Conservation (phyloP, 2,113 vertebrate genomes). For the Epinephelus moara region DNA sequence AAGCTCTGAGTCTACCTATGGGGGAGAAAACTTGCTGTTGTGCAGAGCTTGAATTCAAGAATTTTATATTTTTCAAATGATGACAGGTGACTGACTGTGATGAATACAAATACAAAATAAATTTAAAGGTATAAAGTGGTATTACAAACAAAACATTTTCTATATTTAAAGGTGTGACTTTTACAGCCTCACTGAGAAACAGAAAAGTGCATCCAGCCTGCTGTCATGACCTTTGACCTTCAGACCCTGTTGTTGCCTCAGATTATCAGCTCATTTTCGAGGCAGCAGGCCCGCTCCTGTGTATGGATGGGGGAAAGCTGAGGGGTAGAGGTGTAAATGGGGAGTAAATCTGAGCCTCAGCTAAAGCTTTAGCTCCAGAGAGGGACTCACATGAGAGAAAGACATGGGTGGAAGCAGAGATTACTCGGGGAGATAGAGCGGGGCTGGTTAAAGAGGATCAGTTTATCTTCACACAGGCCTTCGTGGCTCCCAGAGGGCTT, state of each 20-base stretch:
- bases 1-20: neutral
- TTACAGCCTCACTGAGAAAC: neutral
- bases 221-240: slow-evolving; percentile 11
- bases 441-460: slow-evolving; percentile 80
- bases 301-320: neutral
- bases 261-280: slow-evolving; percentile 64
- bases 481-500: slow-evolving; percentile 63
- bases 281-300: neutral
- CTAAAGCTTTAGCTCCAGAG: slow-evolving; percentile 67
- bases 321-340: slow-evolving; percentile 34
- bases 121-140: neutral
- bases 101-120: neutral
- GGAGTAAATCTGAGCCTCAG: slow-evolving; percentile 53
- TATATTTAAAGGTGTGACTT: neutral
- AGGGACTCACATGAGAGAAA: slow-evolving; percentile 60
- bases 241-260: neutral
- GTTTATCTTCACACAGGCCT: slow-evolving; percentile 77
- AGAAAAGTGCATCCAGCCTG: neutral
- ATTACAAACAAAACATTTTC: neutral
- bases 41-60: neutral
- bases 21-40: neutral
- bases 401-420: slow-evolving; percentile 72
- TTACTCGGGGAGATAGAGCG: slow-evolving; percentile 77
- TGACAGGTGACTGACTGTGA: neutral
- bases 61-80: neutral